Evolutionary conservation across 2,113 vertebrate species (phyloP).

Genomic region (Eclectus roratus): DNA sequence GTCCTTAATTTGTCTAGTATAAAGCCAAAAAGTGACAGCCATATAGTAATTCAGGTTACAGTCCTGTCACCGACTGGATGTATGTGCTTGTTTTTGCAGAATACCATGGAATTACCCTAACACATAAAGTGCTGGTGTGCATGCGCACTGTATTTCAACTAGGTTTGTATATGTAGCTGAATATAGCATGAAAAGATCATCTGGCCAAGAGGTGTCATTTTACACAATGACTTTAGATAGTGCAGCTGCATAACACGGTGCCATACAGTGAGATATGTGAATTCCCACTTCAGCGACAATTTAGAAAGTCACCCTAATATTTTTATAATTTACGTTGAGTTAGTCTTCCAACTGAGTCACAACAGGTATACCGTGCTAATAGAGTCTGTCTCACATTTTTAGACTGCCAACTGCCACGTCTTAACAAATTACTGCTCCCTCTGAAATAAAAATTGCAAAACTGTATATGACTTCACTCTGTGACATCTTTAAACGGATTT

Average conservation of each 20-base stretch:
- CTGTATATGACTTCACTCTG: neutral
- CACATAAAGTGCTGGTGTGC: rapidly evolving
- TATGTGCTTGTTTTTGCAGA: neutral
- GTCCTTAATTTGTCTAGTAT: neutral
- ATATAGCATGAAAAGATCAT: neutral
- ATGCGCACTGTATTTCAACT: neutral
- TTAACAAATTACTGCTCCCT: neutral
- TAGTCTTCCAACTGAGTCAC: neutral
- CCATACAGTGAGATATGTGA: neutral
- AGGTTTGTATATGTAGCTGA: neutral
- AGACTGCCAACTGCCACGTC: neutral
- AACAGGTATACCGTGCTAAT: neutral
- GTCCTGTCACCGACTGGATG: neutral
- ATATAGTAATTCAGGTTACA: neutral
- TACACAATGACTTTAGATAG: neutral
- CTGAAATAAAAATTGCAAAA: neutral
- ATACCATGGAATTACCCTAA: neutral
- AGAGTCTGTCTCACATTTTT: neutral
- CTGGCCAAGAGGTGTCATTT: neutral
- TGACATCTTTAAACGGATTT: neutral
- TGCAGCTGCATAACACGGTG: neutral
- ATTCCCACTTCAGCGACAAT: neutral
- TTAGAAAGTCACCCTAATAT: neutral
- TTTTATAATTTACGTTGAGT: neutral
- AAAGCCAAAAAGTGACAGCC: neutral